Evolutionary conservation across 2,797 vertebrate species (phyloP).

Genomic region (Anableps anableps): DNA sequence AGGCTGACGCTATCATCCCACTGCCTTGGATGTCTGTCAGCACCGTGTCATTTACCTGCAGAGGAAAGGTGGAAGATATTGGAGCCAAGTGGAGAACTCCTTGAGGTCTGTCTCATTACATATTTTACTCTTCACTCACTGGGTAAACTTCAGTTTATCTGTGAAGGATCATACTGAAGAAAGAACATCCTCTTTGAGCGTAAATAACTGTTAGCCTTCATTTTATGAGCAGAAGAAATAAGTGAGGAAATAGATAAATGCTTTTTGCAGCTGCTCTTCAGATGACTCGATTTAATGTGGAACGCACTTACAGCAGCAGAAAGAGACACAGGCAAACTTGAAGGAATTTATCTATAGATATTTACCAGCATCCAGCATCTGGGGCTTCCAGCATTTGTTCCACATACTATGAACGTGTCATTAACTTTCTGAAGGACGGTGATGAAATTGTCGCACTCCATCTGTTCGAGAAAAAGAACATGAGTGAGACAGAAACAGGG

Average conservation of each 20-base stretch:
- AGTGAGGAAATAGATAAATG: constrained; percentile 29
- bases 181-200: constrained; percentile 23
- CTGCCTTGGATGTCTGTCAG: constrained; percentile 73
- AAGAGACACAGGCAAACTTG: background rate
- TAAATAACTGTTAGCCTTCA: constrained; percentile 19
- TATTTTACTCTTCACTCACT: constrained; percentile 3
- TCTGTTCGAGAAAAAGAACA: constrained; percentile 58
- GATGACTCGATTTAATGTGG: constrained; percentile 8
- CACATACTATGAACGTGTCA: constrained; percentile 81
- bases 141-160: constrained; percentile 7
- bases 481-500: constrained; percentile 10
- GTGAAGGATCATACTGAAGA: constrained; percentile 1
- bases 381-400: constrained; percentile 83
- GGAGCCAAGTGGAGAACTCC: constrained; percentile 8
- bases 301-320: constrained; percentile 15
- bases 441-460: constrained; percentile 87
- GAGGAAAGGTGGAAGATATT: constrained; percentile 21
- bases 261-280: constrained; percentile 24
- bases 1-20: constrained; percentile 64
- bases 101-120: background rate
- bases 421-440: constrained; percentile 86
- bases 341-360: constrained; percentile 9
- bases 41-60: constrained; percentile 79
- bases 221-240: constrained; percentile 16
- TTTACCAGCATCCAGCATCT: constrained; percentile 88